Base-by-base conservation (phyloP, 2,888 invertebrate species). In the Drosophila pegasa region DNA sequence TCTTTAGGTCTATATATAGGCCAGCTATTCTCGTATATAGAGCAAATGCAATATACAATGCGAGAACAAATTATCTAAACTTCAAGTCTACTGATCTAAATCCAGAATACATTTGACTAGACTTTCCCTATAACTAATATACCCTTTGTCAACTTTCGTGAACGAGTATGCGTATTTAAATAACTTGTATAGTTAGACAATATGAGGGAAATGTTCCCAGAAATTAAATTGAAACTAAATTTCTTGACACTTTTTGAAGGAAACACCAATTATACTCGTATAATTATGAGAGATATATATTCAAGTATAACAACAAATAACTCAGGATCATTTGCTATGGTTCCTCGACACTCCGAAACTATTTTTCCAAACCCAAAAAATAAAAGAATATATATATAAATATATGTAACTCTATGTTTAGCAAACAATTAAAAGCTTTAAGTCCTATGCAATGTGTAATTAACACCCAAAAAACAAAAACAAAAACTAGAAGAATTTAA, bases 141-240 rank as follows among this genome's bases (percentile, higher is more conserved):
- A 29, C 59, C 16, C 45, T 64, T 3, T 22, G 14, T 6, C 5
- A 43, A 5, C 43, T 5, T 5, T 4, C 16, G 43, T 45, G 43
- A 45, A 16, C 43, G 25, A 45, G 25, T n/a, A 64, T 37, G 7
- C n/a, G 18, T 74, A 67, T 74, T 71, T 62, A 59, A 43, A 71
- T 45, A 75, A 48, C 76, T 80, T 78, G 87, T 77, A 77, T 88
- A 90, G 90, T 87, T 90, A 90, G 90, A 90, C 90, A 90, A 90
- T 90, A 90, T 88, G 57, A 67, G 90, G 88, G 85, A 87, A 80
- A 61, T 77, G 70, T 81, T 87, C 86, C 88, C 82, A 78, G 59
- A 68, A 63, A 70, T 60, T 57, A 41, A 71, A 62, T 61, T 31
- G 29, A 73, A 62, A 64, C 27, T 18, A 71, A 54, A 71, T 50